phyloP scores from a whole-genome alignment of 2,797 vertebrate genomes.

The Novumbra hubbsi region DNA sequence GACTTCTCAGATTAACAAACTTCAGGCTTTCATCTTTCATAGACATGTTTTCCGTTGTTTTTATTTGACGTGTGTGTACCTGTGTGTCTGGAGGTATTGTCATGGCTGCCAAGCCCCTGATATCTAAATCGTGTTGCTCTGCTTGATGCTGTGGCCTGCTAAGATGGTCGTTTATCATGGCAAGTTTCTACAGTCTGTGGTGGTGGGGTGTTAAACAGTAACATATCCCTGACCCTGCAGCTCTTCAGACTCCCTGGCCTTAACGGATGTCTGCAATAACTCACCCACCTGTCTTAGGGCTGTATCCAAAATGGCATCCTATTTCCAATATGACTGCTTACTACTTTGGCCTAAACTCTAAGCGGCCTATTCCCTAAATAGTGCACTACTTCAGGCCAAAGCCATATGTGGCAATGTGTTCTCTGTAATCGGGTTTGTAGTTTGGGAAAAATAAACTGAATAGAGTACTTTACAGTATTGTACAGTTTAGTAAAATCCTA shows the following conservation, averaged over 20 bases:
- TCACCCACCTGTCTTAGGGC: neutral
- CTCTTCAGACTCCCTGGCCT: neutral
- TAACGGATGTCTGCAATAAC: slow-evolving; percentile 9
- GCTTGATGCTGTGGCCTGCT: neutral
- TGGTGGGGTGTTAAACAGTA: slow-evolving; percentile 9
- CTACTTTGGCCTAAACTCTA: too few species aligned
- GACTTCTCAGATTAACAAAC: neutral
- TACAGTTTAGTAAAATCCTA: too few species aligned
- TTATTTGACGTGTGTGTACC: neutral
- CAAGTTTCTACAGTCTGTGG: neutral
- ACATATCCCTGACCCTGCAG: slow-evolving; percentile 5
- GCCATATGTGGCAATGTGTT: too few species aligned
- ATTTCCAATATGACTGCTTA: too few species aligned
- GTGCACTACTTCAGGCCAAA: too few species aligned
- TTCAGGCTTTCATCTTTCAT: slow-evolving; percentile 1
- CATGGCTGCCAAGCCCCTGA: neutral
- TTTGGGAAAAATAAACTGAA: too few species aligned
- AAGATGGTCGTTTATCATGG: neutral
- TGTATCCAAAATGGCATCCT: neutral
- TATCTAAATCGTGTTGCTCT: neutral
- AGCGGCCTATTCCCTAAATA: too few species aligned
- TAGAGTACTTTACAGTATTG: too few species aligned
- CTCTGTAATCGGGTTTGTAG: too few species aligned
- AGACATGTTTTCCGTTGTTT: neutral
- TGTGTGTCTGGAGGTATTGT: neutral